Evolutionary conservation across 2,113 vertebrate species (phyloP), one percentile per base, ranked within the genome.

Genomic region (Sigmodon hispidus): DNA sequence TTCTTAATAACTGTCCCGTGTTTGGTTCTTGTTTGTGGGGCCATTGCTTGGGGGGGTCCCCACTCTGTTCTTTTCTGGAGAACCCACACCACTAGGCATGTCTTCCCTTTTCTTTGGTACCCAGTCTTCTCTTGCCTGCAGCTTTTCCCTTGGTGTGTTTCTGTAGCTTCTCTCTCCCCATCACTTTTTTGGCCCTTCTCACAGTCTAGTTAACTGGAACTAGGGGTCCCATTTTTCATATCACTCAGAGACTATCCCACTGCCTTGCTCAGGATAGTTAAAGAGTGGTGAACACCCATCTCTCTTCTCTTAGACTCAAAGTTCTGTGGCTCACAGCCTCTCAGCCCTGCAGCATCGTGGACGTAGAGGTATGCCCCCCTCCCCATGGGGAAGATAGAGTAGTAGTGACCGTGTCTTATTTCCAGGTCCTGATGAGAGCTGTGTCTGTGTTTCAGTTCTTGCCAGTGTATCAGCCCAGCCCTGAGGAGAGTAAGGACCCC

Each of bases 381-480:
- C 29, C 29, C 63, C 52, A 5, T 63, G 67, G 52, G 85, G 40
- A 7, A 65, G 8, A 4, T 7, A 13, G 55, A 34, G 43, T 55
- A 11, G 70, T 55, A 48, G 12, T 45, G 29, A 65, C 83, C 36
- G 16, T 17, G 26, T 43, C 17, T 52, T 52, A 8, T 48, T 29
- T 31, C 57, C 52, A 72, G 45, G 36, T 87, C 8, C 87, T 92
- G 50, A 83, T 89, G 36, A 79, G 45, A 75, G 69, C n/a, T 24
- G 4, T 31, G 43, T 88, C 40, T 91, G 48, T 94, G 48, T 97
- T 98, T 36, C 97, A 99, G 99, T 99, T 98, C 94, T 98, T 99
- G 89, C 99, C 99, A 0, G 99, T 99, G 50, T 99, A 99, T 97
- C 98, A 97, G 0, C 99, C 99, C 0, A 99, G 98, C 11, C 65